These are phyloP conservation scores for Blera fallax DNA, from an alignment of 2,888 invertebrate species.

Conservation along the genomic window DNA sequence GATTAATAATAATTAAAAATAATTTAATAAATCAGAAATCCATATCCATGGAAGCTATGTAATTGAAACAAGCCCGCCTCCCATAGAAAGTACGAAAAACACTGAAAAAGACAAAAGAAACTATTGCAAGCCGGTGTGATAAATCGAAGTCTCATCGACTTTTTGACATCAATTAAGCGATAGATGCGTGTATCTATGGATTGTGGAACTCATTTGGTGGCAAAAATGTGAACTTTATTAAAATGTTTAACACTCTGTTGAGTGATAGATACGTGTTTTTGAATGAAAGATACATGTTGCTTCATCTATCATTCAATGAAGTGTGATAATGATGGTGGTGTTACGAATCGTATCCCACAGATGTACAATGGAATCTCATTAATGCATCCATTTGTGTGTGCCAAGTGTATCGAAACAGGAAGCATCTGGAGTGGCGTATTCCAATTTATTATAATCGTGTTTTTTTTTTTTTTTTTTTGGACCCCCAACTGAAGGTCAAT, in stretches of 20 bases:
- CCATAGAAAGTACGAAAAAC: background rate
- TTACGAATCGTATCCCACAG: conserved; percentile 22
- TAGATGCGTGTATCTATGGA: conserved; percentile 26
- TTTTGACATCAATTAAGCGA: conserved; percentile 39
- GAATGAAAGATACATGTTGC: conserved; percentile 25
- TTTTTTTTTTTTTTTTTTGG: background rate
- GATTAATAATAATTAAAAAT: conserved; percentile 40
- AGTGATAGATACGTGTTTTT: conserved; percentile 60
- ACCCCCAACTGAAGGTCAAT: conserved; percentile 33
- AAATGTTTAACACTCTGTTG: conserved; percentile 34
- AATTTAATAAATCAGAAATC: conserved; percentile 50
- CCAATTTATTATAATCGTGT: conserved; percentile 20
- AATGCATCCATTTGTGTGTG: conserved; percentile 17
- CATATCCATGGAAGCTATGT: background rate
- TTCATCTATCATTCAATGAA: conserved; percentile 11
- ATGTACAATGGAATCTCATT: conserved; percentile 46
- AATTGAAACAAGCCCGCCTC: background rate
- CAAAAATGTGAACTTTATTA: conserved; percentile 36
- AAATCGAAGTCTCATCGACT: conserved; percentile 28
- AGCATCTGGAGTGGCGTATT: conserved; percentile 51
- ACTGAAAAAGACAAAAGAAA: too few species aligned
- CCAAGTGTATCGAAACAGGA: conserved; percentile 43
- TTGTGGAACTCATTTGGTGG: conserved; percentile 28
- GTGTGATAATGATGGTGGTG: conserved; percentile 19
- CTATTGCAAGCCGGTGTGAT: conserved; percentile 32